Evolutionary conservation across 2,797 vertebrate species (phyloP), one percentile per base, ranked within the genome.

Genomic region (Babyrousa celebensis): DNA sequence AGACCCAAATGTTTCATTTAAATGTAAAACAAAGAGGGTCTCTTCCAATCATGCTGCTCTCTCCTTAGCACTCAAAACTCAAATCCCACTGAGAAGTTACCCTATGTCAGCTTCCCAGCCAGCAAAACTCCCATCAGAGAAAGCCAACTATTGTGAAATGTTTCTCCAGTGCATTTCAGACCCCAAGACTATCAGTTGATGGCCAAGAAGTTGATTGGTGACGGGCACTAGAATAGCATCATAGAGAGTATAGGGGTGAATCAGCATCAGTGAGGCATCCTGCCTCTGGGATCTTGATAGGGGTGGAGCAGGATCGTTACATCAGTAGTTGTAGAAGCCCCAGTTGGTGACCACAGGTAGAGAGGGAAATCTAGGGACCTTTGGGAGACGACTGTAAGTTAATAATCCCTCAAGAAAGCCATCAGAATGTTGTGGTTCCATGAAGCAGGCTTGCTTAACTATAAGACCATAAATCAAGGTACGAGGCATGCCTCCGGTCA

Each of bases 1-100:
- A 85, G 79, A 93, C n/a, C 62, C 58, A 88, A 96, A 88, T 67
- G 88, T 96, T 96, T 93, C 96, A 93, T 70, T 95, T 95, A 95
- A 93, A 86, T 82, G 62, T 94, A 92, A 96, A 96, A 97, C 89
- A 65, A 96, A 91, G 89, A 94, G 23, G 68, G 68, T 78, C 54
- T 86, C 62, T 91, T 82, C 67, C 77, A 82, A 78, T 82, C 84
- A 72, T 1, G 25, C 67, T 63, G 79, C 77, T 95, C 70, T 80
- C 92, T 85, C 23, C 17, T 21, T n/a, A 48, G 43, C 80, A 70
- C 90, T 96, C 89, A 89, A 70, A 89, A 89, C 72, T 52, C 43
- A 40, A 60, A 86, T 14, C 93, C 74, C 21, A 17, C 86, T 82
- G 96, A 88, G 92, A 95, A 67, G 54, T 77, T 80, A 68, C 70